phyloP scores from a whole-genome alignment of 1,140 invertebrate species.

The Sipha flava region DNA sequence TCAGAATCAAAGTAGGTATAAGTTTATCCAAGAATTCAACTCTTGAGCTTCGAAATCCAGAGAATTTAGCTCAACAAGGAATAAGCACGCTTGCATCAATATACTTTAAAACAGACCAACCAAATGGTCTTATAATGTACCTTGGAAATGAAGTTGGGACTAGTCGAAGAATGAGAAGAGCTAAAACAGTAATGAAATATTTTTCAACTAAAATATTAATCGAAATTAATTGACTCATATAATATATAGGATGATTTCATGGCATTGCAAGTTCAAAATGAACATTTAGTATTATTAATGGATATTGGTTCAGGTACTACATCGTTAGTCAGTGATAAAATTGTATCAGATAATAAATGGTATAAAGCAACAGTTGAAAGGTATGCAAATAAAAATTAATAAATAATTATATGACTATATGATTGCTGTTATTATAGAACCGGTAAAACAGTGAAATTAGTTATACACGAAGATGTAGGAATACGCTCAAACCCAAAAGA shows the following conservation, averaged over 20 bases:
- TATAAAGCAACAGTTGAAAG: conserved; percentile 81
- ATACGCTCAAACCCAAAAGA: conserved; percentile 54
- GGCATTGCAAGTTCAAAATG: conserved; percentile 80
- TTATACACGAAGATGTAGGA: conserved; percentile 54
- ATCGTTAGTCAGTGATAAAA: conserved; percentile 62
- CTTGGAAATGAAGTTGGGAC: conserved; percentile 73
- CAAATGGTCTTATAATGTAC: conserved; percentile 77
- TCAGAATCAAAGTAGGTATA: conserved; percentile 68
- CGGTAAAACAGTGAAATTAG: conserved; percentile 74
- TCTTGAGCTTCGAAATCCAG: conserved; percentile 75
- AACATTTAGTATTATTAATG: conserved; percentile 74
- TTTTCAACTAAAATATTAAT: neutral
- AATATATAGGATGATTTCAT: conserved; percentile 76
- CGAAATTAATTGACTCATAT: neutral
- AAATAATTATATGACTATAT: neutral
- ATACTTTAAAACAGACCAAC: conserved; percentile 72
- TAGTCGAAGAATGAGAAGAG: conserved; percentile 49
- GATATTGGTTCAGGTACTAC: conserved; percentile 74
- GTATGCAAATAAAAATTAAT: conserved; percentile 44
- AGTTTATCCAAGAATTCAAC: conserved; percentile 73
- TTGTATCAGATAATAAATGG: conserved; percentile 79
- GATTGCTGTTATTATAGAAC: conserved; percentile 47
- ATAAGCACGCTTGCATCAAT: conserved; percentile 78
- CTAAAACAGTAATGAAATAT: conserved; percentile 51
- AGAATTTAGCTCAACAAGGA: conserved; percentile 67